phyloP scores from a whole-genome alignment of 1,140 invertebrate genomes.

The Homalodisca vitripennis region DNA sequence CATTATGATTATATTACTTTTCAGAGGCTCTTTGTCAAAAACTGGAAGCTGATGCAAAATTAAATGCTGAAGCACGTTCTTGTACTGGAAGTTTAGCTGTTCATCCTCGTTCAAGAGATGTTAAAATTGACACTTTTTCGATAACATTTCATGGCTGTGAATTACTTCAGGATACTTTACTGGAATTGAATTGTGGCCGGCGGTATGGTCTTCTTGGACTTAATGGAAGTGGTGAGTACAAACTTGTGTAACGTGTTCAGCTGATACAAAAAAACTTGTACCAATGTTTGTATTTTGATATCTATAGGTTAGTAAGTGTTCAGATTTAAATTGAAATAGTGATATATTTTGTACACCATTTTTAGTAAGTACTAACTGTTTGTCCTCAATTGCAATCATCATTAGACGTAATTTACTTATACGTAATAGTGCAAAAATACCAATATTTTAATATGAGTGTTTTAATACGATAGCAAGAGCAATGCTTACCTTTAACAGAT shows the following conservation, averaged over 20 bases:
- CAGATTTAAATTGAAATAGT: too few relatives aligned
- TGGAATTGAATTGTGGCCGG: slow-evolving; percentile 96
- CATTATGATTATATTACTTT: slow-evolving; percentile 33
- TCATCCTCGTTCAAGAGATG: slow-evolving; percentile 91
- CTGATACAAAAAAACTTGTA: too few relatives aligned
- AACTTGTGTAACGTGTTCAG: neutral
- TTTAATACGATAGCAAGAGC: too few relatives aligned
- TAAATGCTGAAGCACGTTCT: slow-evolving; percentile 90
- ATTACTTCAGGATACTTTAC: slow-evolving; percentile 90
- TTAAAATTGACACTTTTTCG: slow-evolving; percentile 97
- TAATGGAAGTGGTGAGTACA: slow-evolving; percentile 86
- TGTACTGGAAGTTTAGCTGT: slow-evolving; percentile 94
- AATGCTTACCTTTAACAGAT: too few relatives aligned
- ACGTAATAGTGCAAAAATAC: too few relatives aligned
- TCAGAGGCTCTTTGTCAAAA: slow-evolving; percentile 82
- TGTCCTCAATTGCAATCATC: too few relatives aligned
- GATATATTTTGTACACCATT: too few relatives aligned
- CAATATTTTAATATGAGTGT: too few relatives aligned
- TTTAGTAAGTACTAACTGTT: too few relatives aligned
- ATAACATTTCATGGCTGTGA: slow-evolving; percentile 98
- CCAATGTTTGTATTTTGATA: too few relatives aligned
- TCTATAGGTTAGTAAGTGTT: too few relatives aligned
- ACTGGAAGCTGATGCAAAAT: slow-evolving; percentile 83
- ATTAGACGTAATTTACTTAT: too few relatives aligned
- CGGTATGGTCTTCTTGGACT: slow-evolving; percentile 95